Evolutionary conservation across 2,113 vertebrate genomes (phyloP).

Genomic region (Saguinus imperator): DNA sequence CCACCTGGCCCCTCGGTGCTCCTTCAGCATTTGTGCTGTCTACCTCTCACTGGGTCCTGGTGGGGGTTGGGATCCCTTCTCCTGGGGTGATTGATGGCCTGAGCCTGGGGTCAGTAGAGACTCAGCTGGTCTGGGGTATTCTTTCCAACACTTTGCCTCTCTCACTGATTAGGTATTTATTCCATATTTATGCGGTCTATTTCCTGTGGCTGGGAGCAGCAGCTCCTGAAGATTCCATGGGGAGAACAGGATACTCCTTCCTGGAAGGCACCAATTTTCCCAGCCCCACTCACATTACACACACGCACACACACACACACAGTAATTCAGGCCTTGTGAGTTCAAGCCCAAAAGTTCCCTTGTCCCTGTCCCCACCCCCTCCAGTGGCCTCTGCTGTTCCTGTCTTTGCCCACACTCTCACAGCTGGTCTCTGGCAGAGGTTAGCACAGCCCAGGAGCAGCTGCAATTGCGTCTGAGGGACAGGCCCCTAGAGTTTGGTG

Average conservation of each 20-base stretch:
- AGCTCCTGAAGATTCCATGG: background rate
- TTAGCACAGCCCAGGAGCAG: background rate
- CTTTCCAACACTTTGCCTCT: constrained; percentile 41
- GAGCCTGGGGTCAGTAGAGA: constrained; percentile 17
- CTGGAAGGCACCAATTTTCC: constrained; percentile 8
- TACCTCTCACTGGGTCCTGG: constrained; percentile 77
- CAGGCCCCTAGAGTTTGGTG: background rate
- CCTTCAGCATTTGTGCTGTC: constrained; percentile 63
- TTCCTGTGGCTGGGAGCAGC: background rate
- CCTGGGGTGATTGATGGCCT: constrained; percentile 34
- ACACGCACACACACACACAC: background rate
- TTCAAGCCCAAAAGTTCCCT: background rate
- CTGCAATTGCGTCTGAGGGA: background rate
- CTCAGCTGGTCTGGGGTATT: constrained; percentile 62
- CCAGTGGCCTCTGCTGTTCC: background rate
- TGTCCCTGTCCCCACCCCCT: background rate
- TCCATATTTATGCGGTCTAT: background rate
- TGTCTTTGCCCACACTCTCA: background rate
- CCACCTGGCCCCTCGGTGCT: constrained; percentile 69
- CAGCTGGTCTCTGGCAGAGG: constrained; percentile 28
- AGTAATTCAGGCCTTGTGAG: background rate
- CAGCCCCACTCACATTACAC: background rate
- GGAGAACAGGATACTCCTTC: constrained; percentile 22
- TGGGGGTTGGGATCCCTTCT: constrained; percentile 28
- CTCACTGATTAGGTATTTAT: background rate